These are phyloP conservation scores for Galleria mellonella DNA, from an alignment of 1,140 invertebrate species.

Conservation along the genomic window DNA sequence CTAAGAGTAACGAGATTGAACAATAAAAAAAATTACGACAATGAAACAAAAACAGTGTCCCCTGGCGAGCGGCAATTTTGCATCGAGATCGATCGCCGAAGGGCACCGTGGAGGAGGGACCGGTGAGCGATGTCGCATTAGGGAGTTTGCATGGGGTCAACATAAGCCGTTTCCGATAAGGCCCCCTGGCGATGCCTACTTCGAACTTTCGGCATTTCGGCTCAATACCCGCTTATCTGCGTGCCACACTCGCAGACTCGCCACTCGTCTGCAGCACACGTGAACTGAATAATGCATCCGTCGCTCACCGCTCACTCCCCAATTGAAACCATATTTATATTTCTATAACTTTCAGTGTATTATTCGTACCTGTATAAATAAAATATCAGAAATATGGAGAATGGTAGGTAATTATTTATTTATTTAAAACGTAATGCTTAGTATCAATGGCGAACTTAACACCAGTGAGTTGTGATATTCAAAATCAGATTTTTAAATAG, in stretches of 20 bases:
- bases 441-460: no score
- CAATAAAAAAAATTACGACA: slow-evolving; percentile 58
- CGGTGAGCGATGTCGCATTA: slow-evolving; percentile 58
- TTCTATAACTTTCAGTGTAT: background rate
- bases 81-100: slow-evolving; percentile 63
- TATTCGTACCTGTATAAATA: no score
- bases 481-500: no score
- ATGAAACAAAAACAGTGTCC: slow-evolving; percentile 57
- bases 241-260: slow-evolving; percentile 19
- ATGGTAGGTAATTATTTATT: no score
- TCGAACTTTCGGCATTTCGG: slow-evolving; percentile 44
- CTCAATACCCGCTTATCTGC: slow-evolving; percentile 59
- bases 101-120: slow-evolving; percentile 28
- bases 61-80: slow-evolving; percentile 50
- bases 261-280: slow-evolving; percentile 55
- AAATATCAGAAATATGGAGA: no score
- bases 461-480: no score
- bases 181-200: slow-evolving; percentile 37
- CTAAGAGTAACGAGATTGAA: slow-evolving; percentile 12
- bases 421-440: no score
- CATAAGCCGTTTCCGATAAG: slow-evolving; percentile 73
- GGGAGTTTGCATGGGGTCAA: slow-evolving; percentile 69
- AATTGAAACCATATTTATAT: slow-evolving; percentile 57
- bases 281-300: slow-evolving; percentile 62
- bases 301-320: slow-evolving; percentile 38